A percentile compares a stretch with the other conserved stretches of the same genome.
phyloP scores from a whole-genome alignment of 1,140 invertebrate genomes.

The Halictus rubicundus region DNA sequence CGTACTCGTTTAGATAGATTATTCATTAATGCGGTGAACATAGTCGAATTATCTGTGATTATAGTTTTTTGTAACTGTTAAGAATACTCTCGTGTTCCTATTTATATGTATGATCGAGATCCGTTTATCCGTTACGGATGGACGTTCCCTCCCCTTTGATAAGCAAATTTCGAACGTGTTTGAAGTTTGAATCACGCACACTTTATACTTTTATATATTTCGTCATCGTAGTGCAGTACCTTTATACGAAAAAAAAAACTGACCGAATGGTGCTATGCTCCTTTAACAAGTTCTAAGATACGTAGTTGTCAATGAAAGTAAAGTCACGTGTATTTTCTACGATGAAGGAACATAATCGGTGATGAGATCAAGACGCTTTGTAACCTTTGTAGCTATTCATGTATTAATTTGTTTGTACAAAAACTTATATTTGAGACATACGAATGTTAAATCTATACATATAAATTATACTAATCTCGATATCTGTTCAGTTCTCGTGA shows the following conservation, averaged over 20 bases:
- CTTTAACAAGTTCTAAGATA: slow-evolving; percentile 17
- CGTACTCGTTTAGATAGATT: slow-evolving; percentile 19
- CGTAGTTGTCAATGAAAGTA: slow-evolving; percentile 26
- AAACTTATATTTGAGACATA: background rate
- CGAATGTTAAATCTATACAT: background rate
- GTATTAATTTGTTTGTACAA: background rate
- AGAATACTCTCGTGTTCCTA: slow-evolving; percentile 35
- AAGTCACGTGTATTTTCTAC: slow-evolving; percentile 2
- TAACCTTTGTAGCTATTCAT: background rate
- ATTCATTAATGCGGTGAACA: slow-evolving; percentile 6
- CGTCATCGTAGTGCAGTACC: slow-evolving; percentile 13
- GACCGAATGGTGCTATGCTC: slow-evolving; percentile 40
- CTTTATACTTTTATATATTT: slow-evolving; percentile 44
- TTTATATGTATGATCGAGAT: slow-evolving; percentile 3
- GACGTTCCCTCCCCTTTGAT: slow-evolving; percentile 18
- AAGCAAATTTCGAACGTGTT: background rate
- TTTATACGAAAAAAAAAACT: slow-evolving; percentile 25
- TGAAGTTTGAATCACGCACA: slow-evolving; percentile 12
- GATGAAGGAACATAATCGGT: background rate
- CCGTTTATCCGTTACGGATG: slow-evolving; percentile 13
- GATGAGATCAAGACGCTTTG: background rate
- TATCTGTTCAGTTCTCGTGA: background rate
- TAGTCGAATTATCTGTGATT: slow-evolving; percentile 11
- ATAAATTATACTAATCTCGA: background rate
- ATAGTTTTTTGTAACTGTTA: slow-evolving; percentile 37